Evolutionary conservation across 2,113 vertebrate species (phyloP), one percentile per base, ranked within the genome.

Genomic region (Pachypanchax playfairii): DNA sequence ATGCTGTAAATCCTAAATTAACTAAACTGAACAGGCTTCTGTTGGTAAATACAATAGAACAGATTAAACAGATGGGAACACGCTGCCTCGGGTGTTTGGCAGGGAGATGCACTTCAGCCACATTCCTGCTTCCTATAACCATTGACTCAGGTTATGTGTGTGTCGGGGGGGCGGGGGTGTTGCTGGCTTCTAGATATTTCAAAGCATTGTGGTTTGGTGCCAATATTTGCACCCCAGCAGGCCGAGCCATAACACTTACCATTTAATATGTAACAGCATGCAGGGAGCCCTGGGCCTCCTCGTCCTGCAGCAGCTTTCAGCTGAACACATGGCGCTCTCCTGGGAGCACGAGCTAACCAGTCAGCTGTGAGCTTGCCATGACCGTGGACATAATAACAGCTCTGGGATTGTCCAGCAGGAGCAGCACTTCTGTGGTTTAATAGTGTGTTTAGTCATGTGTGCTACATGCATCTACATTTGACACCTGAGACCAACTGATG

Each of bases 231-330:
- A 71, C 80, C 83, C 80, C 78, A 79, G 57, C 58, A 67, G 81
- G 83, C 55, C 62, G 57, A 67, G 60, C 77, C 68, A 70, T 80
- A 83, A 86, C 85, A 79, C 85, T 86, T 87, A 79, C 70, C 72
- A 51, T 88, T 89, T 83, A 88, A 88, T 90, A 86, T 80, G 73
- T 52, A 66, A 61, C 79, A 65, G 71, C 79, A 84, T 70, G 75
- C 68, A 70, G 80, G 82, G 82, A 79, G 55, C 58, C 67, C 48
- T 65, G 59, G 65, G 77, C 79, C 82, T 84, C 75, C 81, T 82
- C 72, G 71, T 67, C 77, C 83, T 85, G 57, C 44, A 64, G 60
- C 29, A 71, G 77, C 64, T 83, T 77, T 70, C 57, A 75, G 75
- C 80, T 76, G 74, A 83, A 69, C 78, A 71, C 68, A 66, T 49